phyloP scores from a whole-genome alignment of 2,113 vertebrate genomes.

The Malurus cyaneus region DNA sequence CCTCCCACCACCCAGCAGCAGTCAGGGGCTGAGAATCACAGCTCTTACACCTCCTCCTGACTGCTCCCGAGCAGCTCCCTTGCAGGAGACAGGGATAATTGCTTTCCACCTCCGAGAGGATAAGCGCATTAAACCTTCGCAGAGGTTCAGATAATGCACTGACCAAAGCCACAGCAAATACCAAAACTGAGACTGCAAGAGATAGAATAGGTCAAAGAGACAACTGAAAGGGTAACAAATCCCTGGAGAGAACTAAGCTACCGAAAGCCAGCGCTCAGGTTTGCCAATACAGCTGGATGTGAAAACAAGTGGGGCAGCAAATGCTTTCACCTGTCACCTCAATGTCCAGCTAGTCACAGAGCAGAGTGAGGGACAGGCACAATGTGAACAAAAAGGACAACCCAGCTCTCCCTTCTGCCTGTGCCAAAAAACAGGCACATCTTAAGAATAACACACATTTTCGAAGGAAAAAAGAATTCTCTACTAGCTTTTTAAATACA shows the following conservation, averaged over 20 bases:
- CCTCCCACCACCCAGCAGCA: neutral
- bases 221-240: neutral
- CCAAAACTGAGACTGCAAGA: conserved; percentile 25
- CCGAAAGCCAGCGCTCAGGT: neutral
- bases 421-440: neutral
- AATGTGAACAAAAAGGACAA: neutral
- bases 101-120: neutral
- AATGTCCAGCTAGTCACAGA: neutral
- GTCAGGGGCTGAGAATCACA: fast-evolving
- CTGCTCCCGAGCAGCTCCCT: neutral
- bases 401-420: neutral
- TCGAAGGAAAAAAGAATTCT: neutral
- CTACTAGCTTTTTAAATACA: neutral
- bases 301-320: neutral
- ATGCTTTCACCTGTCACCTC: neutral
- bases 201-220: conserved; percentile 22
- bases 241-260: neutral
- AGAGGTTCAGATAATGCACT: neutral
- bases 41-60: neutral
- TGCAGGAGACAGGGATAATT: neutral
- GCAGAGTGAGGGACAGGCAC: neutral
- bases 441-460: neutral
- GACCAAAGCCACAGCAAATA: conserved; percentile 5
- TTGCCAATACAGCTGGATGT: neutral
- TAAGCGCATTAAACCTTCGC: neutral